Conservation (phyloP, 2,888 invertebrate genomes). For the Brassicogethes aeneus region DNA sequence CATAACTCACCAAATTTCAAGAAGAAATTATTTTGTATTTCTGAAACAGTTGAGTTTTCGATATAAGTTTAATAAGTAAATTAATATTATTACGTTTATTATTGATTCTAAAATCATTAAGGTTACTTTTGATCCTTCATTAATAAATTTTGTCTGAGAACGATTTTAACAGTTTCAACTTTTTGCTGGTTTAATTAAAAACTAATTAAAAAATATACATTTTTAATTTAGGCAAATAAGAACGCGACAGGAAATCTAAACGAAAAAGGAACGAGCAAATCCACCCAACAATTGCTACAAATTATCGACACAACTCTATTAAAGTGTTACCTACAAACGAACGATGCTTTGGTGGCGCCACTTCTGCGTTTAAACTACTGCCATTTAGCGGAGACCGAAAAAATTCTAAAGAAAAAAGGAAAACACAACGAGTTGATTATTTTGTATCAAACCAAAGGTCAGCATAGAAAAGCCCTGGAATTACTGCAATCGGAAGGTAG, state of each 20-base stretch:
- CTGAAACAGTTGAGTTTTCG: too few relatives aligned
- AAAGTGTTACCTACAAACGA: constrained; percentile 96
- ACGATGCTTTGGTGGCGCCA: constrained; percentile 89
- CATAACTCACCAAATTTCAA: too few relatives aligned
- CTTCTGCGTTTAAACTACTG: constrained; percentile 86
- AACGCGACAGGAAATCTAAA: constrained; percentile 37
- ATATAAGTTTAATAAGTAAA: too few relatives aligned
- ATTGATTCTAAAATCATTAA: too few relatives aligned
- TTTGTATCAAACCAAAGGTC: constrained; percentile 88
- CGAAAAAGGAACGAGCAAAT: constrained; percentile 41
- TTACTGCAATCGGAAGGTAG: constrained; percentile 76
- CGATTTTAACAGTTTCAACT: too few relatives aligned
- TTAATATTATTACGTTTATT: too few relatives aligned
- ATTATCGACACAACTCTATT: constrained; percentile 95
- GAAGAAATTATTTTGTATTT: too few relatives aligned
- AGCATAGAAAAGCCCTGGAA: constrained; percentile 86
- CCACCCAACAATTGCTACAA: constrained; percentile 64
- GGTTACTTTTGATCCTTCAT: too few relatives aligned
- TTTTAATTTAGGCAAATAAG: constrained; percentile 21
- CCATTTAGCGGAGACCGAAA: constrained; percentile 88
- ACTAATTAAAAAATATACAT: too few relatives aligned
- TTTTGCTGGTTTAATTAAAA: too few relatives aligned
- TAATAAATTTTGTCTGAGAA: too few relatives aligned
- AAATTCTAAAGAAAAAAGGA: constrained; percentile 73
- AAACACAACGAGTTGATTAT: constrained; percentile 92